Conservation (phyloP, 1,140 invertebrate species). For the Agraylea sexmaculata region DNA sequence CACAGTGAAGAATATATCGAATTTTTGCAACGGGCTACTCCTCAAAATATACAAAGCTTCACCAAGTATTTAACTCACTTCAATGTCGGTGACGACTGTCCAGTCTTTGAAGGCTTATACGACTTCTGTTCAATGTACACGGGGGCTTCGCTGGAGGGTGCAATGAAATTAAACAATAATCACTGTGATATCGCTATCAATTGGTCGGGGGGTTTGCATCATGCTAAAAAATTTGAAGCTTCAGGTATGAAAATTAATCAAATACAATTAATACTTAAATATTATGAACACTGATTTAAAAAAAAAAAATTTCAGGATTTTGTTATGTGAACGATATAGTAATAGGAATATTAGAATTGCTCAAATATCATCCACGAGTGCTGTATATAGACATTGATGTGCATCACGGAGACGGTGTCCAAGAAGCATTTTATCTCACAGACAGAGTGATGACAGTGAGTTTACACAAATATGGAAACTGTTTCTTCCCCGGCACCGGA, state of each 20-base stretch:
- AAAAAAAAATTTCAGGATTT: slow-evolving; percentile 50
- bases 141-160: slow-evolving; percentile 89
- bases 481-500: slow-evolving; percentile 96
- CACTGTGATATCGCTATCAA: slow-evolving; percentile 96
- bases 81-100: slow-evolving; percentile 98
- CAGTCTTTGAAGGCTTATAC: slow-evolving; percentile 96
- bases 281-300: not conserved
- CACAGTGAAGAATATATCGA: slow-evolving; percentile 98
- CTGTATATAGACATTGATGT: slow-evolving; percentile 99
- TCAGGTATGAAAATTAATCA: slow-evolving; percentile 50
- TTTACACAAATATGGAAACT: slow-evolving; percentile 98
- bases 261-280: no score
- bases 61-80: slow-evolving; percentile 89
- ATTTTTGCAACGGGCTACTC: slow-evolving; percentile 90
- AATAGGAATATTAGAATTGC: slow-evolving; percentile 90
- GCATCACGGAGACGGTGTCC: slow-evolving; percentile 98
- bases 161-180: slow-evolving; percentile 86
- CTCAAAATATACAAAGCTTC: slow-evolving; percentile 88
- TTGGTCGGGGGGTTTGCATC: slow-evolving; percentile 98
- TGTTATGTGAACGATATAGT: slow-evolving; percentile 99
- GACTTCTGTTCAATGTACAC: slow-evolving; percentile 98
- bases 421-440: slow-evolving; percentile 98
- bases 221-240: slow-evolving; percentile 99
- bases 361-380: slow-evolving; percentile 92
- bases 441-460: slow-evolving; percentile 99